Base-by-base conservation (phyloP, 2,888 invertebrate genomes). In the Gnatocerus cornutus region DNA sequence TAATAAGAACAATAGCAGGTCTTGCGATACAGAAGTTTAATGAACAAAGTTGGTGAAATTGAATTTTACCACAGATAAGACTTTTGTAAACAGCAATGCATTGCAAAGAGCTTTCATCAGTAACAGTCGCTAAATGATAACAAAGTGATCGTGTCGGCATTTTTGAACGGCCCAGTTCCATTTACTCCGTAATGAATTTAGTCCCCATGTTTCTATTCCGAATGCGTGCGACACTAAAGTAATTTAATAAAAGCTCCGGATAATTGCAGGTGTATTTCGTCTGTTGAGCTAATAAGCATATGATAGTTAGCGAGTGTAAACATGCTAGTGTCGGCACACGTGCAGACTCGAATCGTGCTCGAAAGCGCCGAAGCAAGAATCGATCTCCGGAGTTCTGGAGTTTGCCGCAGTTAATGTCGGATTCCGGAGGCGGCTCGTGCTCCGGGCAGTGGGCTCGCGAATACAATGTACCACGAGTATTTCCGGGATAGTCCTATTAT, bases 331-430 rank as follows among this genome's bases (percentile, higher is more conserved):
- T 30, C 39, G 63, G 58, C 27, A 63, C 71, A 71, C 71, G 67
- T 68, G 71, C 62, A 56, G 16, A 46, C 74, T 16, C 72, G 66
- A 76, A 77, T 69, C 45, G 46, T 10, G 30, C 21, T 37, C 45
- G 10, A 76, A 73, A 56, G 77, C 78, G 78, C 78, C 79, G 78
- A 77, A 76, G 76, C 76, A 73, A 68, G 74, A 75, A 78, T 79
- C 79, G 79, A 79, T 79, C 77, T 77, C 74, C 69, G 67, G 69
- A 66, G 62, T 68, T 68, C 68, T 65, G 75, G 77, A 75, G 74
- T 77, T 73, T 74, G 74, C 76, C 74, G 76, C 75, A 77, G 77
- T 78, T 73, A 69, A 71, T 74, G 71, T 70, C 73, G 76, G 78
- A 78, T 77, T 78, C 72, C 71, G 74, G 74, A 73, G 73, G 71